Evolutionary conservation across 1,140 invertebrate species (phyloP), one percentile per base, ranked within the genome.

Genomic region (Grapholita molesta): DNA sequence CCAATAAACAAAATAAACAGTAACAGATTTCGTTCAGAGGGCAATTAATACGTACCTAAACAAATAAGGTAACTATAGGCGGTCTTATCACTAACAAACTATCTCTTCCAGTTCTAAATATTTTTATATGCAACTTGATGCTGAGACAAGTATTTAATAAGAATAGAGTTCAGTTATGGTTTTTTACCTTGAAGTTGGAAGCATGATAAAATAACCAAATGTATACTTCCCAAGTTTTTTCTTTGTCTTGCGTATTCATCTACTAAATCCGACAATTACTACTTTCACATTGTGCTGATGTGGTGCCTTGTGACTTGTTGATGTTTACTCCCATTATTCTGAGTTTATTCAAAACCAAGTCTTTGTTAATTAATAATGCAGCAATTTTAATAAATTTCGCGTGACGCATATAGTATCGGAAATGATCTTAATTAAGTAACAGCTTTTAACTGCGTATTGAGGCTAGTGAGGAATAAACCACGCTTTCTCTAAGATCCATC

Each of bases 351-450:
- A 21, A 48, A 48, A 0, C 15, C 1, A 48, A 48, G 5, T 48
- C 18, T 48, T 38, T 38, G 12, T 18, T 2, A 21, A 38, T 18
- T 2, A 21, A 38, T 38, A 12, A 38, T 38, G 11, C 12, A 38
- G 35, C 35, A 38, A 38, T 38, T 38, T 15, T 38, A 42, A 48
- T 21, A 21, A 21, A 48, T 8, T 48, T 21, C 18, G 42, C 42
- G 42, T 21, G n/a, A 3, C 2, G n/a, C 0, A 48, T 15, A 21
- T 48, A 48, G 18, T 48, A 28, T 61, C 55, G n/a, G 25, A 61
- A 61, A 28, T 61, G 55, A 28, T 61, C 25, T 61, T 61, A 55
- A 61, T 61, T 61, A 61, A 61, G 55, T 21, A 21, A 48, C 15
- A 48, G 42, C 42, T 48, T 48, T 61, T 61, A 61, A 61, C 24